These are phyloP conservation scores for Agrotis ipsilon DNA, from an alignment of 2,888 invertebrate genomes.

Conservation along the genomic window DNA sequence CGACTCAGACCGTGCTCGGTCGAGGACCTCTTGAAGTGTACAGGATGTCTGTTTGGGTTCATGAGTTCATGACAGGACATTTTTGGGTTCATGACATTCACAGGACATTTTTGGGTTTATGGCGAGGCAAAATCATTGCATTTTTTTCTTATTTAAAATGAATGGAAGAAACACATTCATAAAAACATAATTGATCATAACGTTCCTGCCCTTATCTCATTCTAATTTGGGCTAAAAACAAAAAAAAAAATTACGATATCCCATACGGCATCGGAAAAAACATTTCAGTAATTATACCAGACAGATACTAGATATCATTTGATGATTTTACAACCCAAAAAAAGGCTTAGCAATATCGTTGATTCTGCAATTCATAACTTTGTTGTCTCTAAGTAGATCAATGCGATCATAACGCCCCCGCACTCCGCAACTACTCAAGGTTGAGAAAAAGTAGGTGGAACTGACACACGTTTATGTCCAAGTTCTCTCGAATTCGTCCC, in stretches of 20 bases:
- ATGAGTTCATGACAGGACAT: slow-evolving; percentile 1
- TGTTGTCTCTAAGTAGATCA: too few relatives aligned
- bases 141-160: not conserved
- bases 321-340: too few relatives aligned
- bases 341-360: too few relatives aligned
- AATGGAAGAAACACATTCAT: too few relatives aligned
- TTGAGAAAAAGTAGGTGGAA: not conserved
- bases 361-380: too few relatives aligned
- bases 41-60: slow-evolving; percentile 16
- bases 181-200: too few relatives aligned
- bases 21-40: slow-evolving; percentile 27
- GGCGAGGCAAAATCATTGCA: not conserved
- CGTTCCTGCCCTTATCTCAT: too few relatives aligned
- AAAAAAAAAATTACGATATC: too few relatives aligned
- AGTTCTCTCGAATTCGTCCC: not conserved
- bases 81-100: not conserved
- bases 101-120: slow-evolving; percentile 4
- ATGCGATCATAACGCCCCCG: not conserved
- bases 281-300: too few relatives aligned
- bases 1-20: slow-evolving; percentile 32
- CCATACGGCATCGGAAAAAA: too few relatives aligned
- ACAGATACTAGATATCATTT: too few relatives aligned
- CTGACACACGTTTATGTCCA: not conserved
- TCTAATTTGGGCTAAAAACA: too few relatives aligned
- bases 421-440: not conserved